Base-by-base conservation (phyloP, 2,113 vertebrate species). In the Puma concolor region DNA sequence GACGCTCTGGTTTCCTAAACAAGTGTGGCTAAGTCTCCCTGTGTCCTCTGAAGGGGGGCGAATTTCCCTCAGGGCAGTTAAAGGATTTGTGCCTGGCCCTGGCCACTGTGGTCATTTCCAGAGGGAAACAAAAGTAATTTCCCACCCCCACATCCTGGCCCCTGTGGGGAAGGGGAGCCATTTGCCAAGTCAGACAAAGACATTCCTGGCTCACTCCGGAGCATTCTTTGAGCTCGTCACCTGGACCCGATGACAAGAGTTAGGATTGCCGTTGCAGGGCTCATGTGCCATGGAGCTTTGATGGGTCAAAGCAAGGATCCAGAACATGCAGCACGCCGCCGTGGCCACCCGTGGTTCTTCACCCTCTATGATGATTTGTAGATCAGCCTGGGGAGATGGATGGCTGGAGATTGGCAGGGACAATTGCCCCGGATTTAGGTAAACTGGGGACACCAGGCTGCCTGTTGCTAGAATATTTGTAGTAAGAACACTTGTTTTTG, bases 401-500 rank as follows among this genome's bases (percentile, higher is more conserved):
- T 64, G 95, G 77, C 69, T 0, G 2, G 91, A 97, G 98, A 97
- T 5, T 81, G 97, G 98, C 97, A 98, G 69, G 71, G 88, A 92
- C 97, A 94, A 52, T 16, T 98, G 97, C 83, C 92, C 80, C 50
- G 90, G 69, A 79, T 88, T 91, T 88, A 48, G 84, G 92, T 76
- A 88, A 77, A n/a, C 19, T 44, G 19, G 96, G 97, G 84, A 97
- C 96, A 95, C 83, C 93, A 95, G 77, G 63, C 91, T 83, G 69
- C n/a, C 72, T 93, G 69, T 54, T 76, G 71, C 71, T 79, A 87
- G 63, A 57, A 77, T 88, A 96, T 93, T 57, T 74, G 85, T 48
- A 77, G 63, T 57, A 95, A 80, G 86, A 97, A 96, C 89, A 88
- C 29, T 85, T n/a, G 93, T 97, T 98, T 98, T 95, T 95, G 97